Evolutionary conservation across 1,140 invertebrate species (phyloP).

Genomic region (Solenopsis invicta): DNA sequence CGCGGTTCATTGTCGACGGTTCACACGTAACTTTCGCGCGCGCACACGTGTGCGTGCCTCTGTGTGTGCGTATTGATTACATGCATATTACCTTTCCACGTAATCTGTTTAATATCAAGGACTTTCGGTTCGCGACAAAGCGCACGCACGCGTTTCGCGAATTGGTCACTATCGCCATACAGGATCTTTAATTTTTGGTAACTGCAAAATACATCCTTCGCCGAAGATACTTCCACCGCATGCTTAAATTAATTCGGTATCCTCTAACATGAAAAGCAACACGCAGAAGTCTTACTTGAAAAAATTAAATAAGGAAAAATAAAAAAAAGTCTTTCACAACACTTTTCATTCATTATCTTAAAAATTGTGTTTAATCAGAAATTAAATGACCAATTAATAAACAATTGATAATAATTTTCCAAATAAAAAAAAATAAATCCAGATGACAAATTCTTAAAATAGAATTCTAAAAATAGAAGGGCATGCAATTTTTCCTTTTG

Average conservation of each 20-base stretch:
- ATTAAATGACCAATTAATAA: neutral
- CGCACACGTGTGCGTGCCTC: neutral
- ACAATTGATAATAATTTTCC: neutral
- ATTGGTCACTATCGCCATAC: neutral
- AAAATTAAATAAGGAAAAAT: neutral
- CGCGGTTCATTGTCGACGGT: slow-evolving; percentile 49
- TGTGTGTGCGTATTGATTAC: slow-evolving; percentile 59
- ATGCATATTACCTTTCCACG: slow-evolving; percentile 66
- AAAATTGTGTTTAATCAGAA: neutral
- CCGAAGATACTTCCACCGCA: neutral
- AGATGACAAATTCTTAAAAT: neutral
- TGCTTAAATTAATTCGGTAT: neutral
- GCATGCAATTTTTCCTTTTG: neutral
- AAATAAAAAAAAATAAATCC: neutral
- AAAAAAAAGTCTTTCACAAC: neutral
- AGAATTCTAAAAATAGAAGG: neutral
- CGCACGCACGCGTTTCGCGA: slow-evolving; percentile 9
- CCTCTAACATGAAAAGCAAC: neutral
- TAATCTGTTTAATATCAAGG: slow-evolving; percentile 68
- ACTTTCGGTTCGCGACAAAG: slow-evolving; percentile 32
- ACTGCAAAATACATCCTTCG: neutral
- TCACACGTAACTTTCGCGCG: slow-evolving; percentile 41
- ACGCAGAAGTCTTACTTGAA: neutral
- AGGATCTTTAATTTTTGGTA: slow-evolving; percentile 20
- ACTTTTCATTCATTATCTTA: neutral